These are phyloP conservation scores for Manacus vitellinus DNA, from an alignment of 2,113 vertebrate genomes.

Conservation along the genomic window DNA sequence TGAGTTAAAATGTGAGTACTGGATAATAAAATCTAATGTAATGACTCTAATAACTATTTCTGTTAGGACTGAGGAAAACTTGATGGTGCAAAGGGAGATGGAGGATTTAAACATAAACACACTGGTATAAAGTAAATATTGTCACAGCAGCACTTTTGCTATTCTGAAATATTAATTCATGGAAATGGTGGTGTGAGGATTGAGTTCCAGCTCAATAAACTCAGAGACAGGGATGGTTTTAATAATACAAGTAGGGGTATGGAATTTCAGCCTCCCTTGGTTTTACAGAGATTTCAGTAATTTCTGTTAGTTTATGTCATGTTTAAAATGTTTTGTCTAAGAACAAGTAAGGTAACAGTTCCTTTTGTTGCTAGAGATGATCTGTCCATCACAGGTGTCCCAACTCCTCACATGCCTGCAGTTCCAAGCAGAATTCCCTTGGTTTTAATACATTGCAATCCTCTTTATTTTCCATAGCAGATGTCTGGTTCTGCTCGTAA, in stretches of 20 bases:
- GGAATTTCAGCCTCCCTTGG: not conserved
- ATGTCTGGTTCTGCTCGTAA: not conserved
- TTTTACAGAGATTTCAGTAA: not conserved
- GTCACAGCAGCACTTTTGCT: not conserved
- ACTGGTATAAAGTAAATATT: not conserved
- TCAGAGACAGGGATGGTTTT: not conserved
- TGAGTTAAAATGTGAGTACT: not conserved
- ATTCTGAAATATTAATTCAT: not conserved
- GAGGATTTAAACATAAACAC: not conserved
- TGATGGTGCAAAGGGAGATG: not conserved
- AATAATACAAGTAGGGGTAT: not conserved
- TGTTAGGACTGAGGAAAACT: not conserved
- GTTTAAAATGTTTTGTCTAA: not conserved
- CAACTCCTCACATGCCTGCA: accelerated
- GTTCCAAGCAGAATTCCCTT: not conserved
- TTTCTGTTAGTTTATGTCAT: not conserved
- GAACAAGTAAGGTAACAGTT: not conserved
- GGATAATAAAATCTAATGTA: not conserved
- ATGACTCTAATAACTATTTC: not conserved
- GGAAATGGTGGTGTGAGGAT: not conserved
- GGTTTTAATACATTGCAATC: not conserved
- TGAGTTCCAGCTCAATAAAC: not conserved
- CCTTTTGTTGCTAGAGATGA: not conserved
- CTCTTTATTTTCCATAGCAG: not conserved
- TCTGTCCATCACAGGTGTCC: not conserved